These are phyloP conservation scores for Myotis brandtii DNA, from an alignment of 2,113 vertebrate genomes.

Conservation along the genomic window DNA sequence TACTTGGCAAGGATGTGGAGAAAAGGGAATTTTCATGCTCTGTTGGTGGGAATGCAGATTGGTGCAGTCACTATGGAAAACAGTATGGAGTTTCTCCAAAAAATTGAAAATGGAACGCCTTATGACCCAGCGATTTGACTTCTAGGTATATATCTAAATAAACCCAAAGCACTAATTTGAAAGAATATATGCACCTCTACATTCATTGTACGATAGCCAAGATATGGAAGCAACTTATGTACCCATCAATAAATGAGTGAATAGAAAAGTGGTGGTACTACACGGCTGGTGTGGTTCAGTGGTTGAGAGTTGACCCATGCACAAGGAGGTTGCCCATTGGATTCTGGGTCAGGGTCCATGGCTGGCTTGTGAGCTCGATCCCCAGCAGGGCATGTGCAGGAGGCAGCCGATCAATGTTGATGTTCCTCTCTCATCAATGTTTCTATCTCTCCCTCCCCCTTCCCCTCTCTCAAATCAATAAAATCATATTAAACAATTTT, in stretches of 20 bases:
- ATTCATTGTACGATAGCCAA: background rate
- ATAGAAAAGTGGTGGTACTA: background rate
- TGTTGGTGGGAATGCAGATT: background rate
- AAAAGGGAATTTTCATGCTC: background rate
- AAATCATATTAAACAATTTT: too few relatives aligned
- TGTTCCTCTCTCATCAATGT: background rate
- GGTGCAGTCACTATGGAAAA: background rate
- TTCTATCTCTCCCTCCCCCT: background rate
- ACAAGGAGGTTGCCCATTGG: too few relatives aligned
- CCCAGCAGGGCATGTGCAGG: too few relatives aligned
- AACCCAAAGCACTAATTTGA: background rate
- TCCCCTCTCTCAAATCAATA: background rate
- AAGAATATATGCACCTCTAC: background rate
- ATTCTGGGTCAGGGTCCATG: too few relatives aligned
- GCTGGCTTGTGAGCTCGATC: too few relatives aligned
- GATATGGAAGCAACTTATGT: background rate
- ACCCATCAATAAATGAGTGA: background rate
- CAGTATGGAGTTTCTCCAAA: background rate
- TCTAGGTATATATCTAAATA: background rate
- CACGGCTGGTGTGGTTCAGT: background rate
- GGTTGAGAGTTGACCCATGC: background rate
- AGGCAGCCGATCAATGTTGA: background rate
- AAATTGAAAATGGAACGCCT: background rate
- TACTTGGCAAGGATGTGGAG: background rate
- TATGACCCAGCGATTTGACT: background rate